Conservation (phyloP, 2,797 vertebrate species). For the Valencia hispanica region DNA sequence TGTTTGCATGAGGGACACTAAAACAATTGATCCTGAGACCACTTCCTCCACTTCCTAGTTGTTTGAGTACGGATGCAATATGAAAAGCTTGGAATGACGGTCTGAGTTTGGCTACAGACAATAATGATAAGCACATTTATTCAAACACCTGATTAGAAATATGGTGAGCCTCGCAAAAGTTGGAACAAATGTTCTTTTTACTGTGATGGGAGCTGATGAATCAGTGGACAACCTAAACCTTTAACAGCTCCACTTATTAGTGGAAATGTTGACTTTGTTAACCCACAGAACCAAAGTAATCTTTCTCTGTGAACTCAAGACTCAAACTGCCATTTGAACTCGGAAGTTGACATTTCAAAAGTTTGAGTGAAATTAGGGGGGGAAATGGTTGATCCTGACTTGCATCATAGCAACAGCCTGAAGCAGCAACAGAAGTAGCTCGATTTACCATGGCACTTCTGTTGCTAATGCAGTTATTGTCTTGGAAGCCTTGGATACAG, state of each 20-base stretch:
- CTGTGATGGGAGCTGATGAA: neutral
- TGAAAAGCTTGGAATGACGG: slow-evolving; percentile 39
- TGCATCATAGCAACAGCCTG: neutral
- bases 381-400: neutral
- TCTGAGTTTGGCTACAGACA: slow-evolving; percentile 23
- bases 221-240: neutral
- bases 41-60: slow-evolving; percentile 67
- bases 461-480: neutral
- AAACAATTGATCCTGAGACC: slow-evolving; percentile 60
- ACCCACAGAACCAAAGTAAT: neutral
- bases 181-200: neutral
- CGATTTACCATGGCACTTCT: neutral
- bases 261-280: neutral
- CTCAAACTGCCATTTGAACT: neutral
- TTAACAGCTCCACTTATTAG: neutral
- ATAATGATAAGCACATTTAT: neutral
- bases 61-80: slow-evolving; percentile 57
- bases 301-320: too few relatives aligned
- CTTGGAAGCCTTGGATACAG: neutral
- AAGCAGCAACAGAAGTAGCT: neutral
- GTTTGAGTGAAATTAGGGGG: neutral
- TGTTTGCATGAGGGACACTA: slow-evolving; percentile 29
- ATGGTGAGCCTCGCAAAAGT: slow-evolving; percentile 1
- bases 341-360: neutral
- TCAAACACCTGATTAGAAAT: slow-evolving; percentile 5